Percentiles rank a stretch among this genome's conserved stretches.
Conservation (phyloP, 2,888 invertebrate genomes). For the Drosophila anomelani region DNA sequence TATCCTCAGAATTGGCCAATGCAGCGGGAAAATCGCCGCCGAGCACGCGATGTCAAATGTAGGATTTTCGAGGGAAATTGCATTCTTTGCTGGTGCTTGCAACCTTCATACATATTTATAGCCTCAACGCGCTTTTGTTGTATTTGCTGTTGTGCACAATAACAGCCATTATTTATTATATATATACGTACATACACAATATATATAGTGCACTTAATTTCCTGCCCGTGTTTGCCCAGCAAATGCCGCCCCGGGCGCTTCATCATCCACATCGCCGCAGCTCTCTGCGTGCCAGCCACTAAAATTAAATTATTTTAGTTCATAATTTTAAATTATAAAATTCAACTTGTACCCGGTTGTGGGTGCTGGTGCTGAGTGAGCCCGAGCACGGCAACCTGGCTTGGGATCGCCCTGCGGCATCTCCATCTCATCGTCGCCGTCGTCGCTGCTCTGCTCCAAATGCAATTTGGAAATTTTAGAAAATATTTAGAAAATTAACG, state of each 20-base stretch:
- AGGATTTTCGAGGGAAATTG: slow-evolving; percentile 46
- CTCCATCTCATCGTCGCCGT: slow-evolving; percentile 15
- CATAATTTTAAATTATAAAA: slow-evolving; percentile 77
- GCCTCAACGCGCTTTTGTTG: slow-evolving; percentile 74
- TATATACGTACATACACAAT: slow-evolving; percentile 8
- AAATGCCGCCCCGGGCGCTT: slow-evolving; percentile 8
- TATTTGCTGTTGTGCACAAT: slow-evolving; percentile 57
- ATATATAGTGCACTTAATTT: slow-evolving; percentile 70
- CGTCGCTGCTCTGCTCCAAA: slow-evolving; percentile 43
- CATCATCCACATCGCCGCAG: slow-evolving; percentile 24
- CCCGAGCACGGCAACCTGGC: slow-evolving; percentile 54
- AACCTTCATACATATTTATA: slow-evolving; percentile 75
- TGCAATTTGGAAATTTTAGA: slow-evolving; percentile 71
- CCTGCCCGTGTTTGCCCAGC: slow-evolving; percentile 51
- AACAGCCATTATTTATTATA: slow-evolving; percentile 56
- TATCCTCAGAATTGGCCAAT: slow-evolving; percentile 72
- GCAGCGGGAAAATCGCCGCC: slow-evolving; percentile 80
- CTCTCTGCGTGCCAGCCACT: slow-evolving; percentile 70
- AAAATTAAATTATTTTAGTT: slow-evolving; percentile 79
- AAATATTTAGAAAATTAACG: slow-evolving; percentile 80
- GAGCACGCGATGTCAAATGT: slow-evolving; percentile 82
- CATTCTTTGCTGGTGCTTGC: slow-evolving; percentile 72
- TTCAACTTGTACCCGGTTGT: slow-evolving; percentile 51
- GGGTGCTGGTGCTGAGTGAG: slow-evolving; percentile 49
- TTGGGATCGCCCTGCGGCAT: slow-evolving; percentile 58